A percentile compares a stretch with the other conserved stretches of the same genome.
phyloP scores from a whole-genome alignment of 2,888 invertebrate species.

The Apoderus coryli region DNA sequence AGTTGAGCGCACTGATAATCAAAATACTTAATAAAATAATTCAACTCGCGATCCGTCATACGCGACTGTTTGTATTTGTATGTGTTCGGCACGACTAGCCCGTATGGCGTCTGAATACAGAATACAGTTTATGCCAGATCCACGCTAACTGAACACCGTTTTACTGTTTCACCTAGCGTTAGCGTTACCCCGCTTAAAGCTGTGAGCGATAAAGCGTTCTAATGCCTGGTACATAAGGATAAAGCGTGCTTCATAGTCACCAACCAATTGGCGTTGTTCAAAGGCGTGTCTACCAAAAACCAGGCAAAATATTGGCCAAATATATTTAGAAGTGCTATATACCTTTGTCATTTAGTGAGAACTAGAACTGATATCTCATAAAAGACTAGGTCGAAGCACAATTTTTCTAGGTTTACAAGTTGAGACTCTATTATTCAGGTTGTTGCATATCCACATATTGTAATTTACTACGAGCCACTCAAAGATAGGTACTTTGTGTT shows the following conservation, averaged over 20 bases:
- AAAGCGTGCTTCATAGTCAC: conserved; percentile 16
- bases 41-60: conserved; percentile 15
- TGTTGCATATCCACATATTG: too few relatives aligned
- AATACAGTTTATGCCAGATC: too few relatives aligned
- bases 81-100: conserved; percentile 24
- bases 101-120: conserved; percentile 17
- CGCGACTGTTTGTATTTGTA: conserved; percentile 11
- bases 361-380: conserved; percentile 18
- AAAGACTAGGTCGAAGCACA: conserved; percentile 10
- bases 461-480: too few relatives aligned
- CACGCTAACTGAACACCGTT: too few relatives aligned
- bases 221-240: conserved; percentile 17
- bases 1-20: too few relatives aligned
- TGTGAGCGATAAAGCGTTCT: conserved; percentile 18
- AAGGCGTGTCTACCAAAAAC: conserved; percentile 29
- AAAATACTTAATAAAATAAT: too few relatives aligned
- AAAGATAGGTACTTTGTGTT: too few relatives aligned
- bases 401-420: too few relatives aligned
- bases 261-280: conserved; percentile 23
- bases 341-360: conserved; percentile 21
- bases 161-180: conserved; percentile 14
- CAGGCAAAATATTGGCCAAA: conserved; percentile 30
- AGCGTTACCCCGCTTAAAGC: conserved; percentile 19
- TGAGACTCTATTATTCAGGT: too few relatives aligned
- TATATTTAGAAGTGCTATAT: conserved; percentile 24